Evolutionary conservation across 53 echinoderm and acorn worm species (phyloP).

Genomic region (Zoroaster sp.): DNA sequence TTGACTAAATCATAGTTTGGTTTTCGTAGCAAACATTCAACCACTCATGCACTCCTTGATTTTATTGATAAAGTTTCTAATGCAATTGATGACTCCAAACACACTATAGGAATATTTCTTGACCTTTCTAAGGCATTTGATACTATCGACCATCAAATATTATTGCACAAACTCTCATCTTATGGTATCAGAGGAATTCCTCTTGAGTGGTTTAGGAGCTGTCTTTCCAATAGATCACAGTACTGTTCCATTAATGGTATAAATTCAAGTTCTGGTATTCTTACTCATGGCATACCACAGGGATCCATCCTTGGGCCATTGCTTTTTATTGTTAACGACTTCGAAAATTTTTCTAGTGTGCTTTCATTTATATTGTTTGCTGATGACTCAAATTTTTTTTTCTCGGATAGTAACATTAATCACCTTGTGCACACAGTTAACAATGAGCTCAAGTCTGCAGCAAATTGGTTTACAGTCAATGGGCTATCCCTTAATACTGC

Average conservation of each 20-base stretch:
- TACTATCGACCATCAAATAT: background rate
- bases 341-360: background rate
- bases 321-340: background rate
- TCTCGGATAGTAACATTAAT: too few species aligned
- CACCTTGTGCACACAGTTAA: too few species aligned
- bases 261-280: background rate
- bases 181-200: background rate
- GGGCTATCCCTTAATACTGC: background rate
- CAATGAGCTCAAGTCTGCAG: too few species aligned
- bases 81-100: background rate
- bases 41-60: background rate
- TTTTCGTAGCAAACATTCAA: background rate
- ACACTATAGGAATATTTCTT: background rate
- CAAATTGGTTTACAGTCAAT: background rate
- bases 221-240: background rate
- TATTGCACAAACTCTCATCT: background rate
- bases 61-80: background rate
- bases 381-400: too few species aligned
- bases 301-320: background rate
- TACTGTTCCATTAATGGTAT: background rate
- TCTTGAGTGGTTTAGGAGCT: background rate
- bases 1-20: background rate
- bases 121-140: background rate
- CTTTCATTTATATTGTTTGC: too few species aligned
- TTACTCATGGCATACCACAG: background rate